phyloP scores from a whole-genome alignment of 2,113 vertebrate genomes.

The Hemichromis elongatus region DNA sequence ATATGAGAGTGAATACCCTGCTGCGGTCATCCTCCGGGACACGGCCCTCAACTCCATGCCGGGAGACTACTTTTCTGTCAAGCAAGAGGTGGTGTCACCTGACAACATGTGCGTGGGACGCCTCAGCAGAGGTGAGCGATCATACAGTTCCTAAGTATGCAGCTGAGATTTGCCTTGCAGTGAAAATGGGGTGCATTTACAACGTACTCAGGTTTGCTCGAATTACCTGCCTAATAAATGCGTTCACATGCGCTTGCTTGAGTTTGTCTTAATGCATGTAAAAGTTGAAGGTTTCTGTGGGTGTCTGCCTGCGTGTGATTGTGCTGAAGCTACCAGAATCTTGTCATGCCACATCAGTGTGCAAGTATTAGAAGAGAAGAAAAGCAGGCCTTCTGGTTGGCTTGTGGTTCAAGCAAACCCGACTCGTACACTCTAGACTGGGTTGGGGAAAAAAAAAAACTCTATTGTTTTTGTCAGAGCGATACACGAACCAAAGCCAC shows the following conservation, averaged over 20 bases:
- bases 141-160: background rate
- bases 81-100: conserved; percentile 94
- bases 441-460: conserved; percentile 26
- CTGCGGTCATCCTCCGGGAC: conserved; percentile 88
- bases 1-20: conserved; percentile 91
- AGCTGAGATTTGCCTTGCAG: background rate
- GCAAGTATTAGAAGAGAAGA: conserved; percentile 44
- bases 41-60: conserved; percentile 82
- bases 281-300: conserved; percentile 4
- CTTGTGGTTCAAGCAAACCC: conserved; percentile 64
- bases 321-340: conserved; percentile 44
- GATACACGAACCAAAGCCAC: conserved; percentile 67
- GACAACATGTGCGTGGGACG: conserved; percentile 99
- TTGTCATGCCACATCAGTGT: conserved; percentile 46
- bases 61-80: conserved; percentile 90
- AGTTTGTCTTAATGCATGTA: background rate
- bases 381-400: conserved; percentile 54
- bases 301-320: conserved; percentile 19
- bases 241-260: background rate
- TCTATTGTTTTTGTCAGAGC: conserved; percentile 68
- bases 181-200: background rate
- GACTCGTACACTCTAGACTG: conserved; percentile 22
- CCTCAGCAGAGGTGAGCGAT: conserved; percentile 87
- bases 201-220: background rate
- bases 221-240: background rate